These are phyloP conservation scores for Nilaparvata lugens DNA, from an alignment of 1,140 invertebrate genomes.

Conservation along the genomic window DNA sequence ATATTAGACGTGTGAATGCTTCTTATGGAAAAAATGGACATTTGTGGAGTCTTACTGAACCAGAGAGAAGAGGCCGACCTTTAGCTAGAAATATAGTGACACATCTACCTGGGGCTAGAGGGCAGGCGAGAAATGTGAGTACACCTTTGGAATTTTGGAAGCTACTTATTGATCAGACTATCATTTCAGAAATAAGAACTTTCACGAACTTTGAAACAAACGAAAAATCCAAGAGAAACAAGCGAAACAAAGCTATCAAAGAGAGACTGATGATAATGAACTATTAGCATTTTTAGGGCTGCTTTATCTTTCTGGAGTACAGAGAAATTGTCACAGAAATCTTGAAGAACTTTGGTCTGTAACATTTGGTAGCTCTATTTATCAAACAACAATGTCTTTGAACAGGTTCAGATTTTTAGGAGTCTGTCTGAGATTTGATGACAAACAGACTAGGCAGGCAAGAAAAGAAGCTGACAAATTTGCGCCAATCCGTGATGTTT, in stretches of 20 bases:
- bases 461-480: slow-evolving; percentile 21
- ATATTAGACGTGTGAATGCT: too few relatives aligned
- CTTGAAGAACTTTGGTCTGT: slow-evolving; percentile 15
- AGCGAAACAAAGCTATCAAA: slow-evolving; percentile 6
- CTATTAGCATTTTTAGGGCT: slow-evolving; percentile 12
- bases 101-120: slow-evolving; percentile 4
- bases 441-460: slow-evolving; percentile 20
- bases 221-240: slow-evolving; percentile 4
- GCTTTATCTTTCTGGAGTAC: slow-evolving; percentile 8
- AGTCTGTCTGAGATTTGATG: slow-evolving; percentile 20
- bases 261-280: slow-evolving; percentile 8
- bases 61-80: not conserved
- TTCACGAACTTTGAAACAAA: slow-evolving; percentile 11
- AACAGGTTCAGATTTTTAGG: slow-evolving; percentile 23
- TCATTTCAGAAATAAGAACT: slow-evolving; percentile 10
- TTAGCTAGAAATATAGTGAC: slow-evolving; percentile 9
- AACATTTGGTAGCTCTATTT: slow-evolving; percentile 19
- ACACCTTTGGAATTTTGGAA: slow-evolving; percentile 11
- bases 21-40: slow-evolving; percentile 8
- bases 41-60: not conserved
- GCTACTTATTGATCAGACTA: slow-evolving; percentile 10
- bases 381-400: slow-evolving; percentile 18
- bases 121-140: slow-evolving; percentile 11
- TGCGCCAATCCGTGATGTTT: slow-evolving; percentile 21
- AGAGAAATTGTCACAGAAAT: slow-evolving; percentile 15